Conservation (phyloP, 1,140 invertebrate species). For the Calliphora vicina region DNA sequence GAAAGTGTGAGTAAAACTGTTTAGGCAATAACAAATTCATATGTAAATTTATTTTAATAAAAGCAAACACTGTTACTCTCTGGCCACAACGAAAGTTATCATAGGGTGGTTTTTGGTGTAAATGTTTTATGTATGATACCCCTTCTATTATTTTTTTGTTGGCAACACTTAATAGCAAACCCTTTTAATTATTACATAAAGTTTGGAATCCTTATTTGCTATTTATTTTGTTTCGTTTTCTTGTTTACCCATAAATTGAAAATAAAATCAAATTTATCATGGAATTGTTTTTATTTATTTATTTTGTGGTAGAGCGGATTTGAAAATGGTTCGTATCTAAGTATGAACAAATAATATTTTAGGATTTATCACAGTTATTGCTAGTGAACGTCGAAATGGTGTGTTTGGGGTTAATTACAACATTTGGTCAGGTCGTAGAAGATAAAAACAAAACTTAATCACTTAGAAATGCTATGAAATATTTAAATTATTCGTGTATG, state of each 20-base stretch:
- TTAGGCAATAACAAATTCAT: background rate
- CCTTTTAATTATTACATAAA: slow-evolving; percentile 10
- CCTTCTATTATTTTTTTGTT: background rate
- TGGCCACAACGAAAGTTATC: background rate
- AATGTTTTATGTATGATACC: slow-evolving; percentile 7
- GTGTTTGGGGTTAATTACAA: slow-evolving; percentile 55
- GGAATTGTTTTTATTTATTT: background rate
- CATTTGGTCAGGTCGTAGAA: slow-evolving; percentile 55
- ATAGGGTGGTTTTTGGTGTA: background rate
- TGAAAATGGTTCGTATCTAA: background rate
- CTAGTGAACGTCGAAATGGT: background rate
- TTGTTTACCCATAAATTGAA: background rate
- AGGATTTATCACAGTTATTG: slow-evolving; percentile 3
- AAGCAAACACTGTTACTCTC: too few species aligned
- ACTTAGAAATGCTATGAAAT: background rate
- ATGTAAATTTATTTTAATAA: background rate
- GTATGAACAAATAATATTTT: slow-evolving; percentile 18
- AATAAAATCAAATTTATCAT: slow-evolving; percentile 20
- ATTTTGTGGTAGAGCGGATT: background rate
- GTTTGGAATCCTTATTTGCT: background rate
- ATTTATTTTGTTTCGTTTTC: background rate
- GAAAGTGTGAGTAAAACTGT: background rate
- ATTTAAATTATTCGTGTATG: background rate
- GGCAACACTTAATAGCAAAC: background rate
- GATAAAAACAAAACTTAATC: slow-evolving; percentile 39